Percentiles rank a stretch among this genome's conserved stretches.
These are phyloP conservation scores for Gnathonemus echidnorhynchus DNA, from an alignment of 2,113 vertebrate species.

Conservation along the genomic window DNA sequence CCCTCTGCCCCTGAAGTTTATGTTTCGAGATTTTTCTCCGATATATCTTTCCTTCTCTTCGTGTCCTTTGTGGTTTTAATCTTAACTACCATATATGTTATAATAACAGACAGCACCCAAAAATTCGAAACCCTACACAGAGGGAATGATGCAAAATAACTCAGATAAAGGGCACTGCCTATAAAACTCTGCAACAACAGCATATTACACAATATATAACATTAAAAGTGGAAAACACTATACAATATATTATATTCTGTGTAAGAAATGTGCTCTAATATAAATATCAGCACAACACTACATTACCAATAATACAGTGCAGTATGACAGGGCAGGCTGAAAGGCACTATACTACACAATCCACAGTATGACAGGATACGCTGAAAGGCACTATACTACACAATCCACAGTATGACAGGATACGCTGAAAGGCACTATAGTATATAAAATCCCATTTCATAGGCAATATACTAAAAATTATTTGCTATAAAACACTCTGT, in stretches of 20 bases:
- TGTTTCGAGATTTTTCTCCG: not conserved
- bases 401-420: no score
- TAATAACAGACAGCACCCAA: not conserved
- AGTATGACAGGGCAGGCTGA: not conserved
- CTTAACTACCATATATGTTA: not conserved
- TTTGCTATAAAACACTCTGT: not conserved
- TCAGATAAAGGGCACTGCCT: not conserved
- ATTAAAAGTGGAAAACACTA: not conserved
- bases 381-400: no score
- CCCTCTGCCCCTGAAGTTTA: not conserved
- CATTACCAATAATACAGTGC: not conserved
- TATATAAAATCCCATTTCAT: not conserved
- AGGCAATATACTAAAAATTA: not conserved
- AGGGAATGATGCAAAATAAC: not conserved
- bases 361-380: no score
- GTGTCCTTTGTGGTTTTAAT: not conserved
- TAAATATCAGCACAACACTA: not conserved
- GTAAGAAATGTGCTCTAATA: not conserved
- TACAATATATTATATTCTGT: not conserved
- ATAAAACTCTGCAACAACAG: not conserved
- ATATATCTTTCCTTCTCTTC: not conserved
- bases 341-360: no score
- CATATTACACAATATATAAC: not conserved
- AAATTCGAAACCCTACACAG: not conserved
- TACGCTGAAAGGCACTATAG: not conserved